Base-by-base conservation (phyloP, 2,113 vertebrate species). In the Dasyprocta punctata region DNA sequence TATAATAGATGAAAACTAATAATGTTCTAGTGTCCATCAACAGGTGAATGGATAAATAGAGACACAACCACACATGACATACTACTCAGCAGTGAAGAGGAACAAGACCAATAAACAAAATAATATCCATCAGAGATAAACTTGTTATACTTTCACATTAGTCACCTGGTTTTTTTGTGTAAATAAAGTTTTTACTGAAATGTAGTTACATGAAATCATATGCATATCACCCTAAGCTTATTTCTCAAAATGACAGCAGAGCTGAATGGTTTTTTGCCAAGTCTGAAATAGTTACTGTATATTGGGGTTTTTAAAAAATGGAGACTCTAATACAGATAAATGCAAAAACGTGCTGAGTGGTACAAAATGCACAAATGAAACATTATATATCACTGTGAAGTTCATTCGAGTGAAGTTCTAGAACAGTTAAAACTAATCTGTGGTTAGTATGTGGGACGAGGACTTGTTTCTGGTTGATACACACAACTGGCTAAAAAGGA, bases 171-270 rank as follows among this genome's bases (percentile, higher is more conserved):
- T 56, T 12, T n/a, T 71, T 56, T 84, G 73, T 93, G 41, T 92
- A 94, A 96, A 96, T 75, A 84, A 94, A 92, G 60, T 78, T 97
- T 97, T 94, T 96, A 82, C 24, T 92, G 69, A 92, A 84, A 96
- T 61, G 86, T 3, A 90, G 49, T 49, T 36, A 81, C 4, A 44
- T 1, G 28, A 28, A 24, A 38, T 81, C n/a, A 95, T 69, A 54
- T 92, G 30, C 80, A 52, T 89, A 73, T n/a, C 92, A 28, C 61
- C 63, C n/a, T 14, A 22, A 71, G 86, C 47, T 38, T 19, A 11
- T 61, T 38, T 49, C 71, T 75, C 60, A 22, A 20, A 38, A 4
- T 24, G n/a, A 56, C n/a, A 63, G 24, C 86, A 81, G 61, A 80
- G 10, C 1, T 54, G 12, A 84, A 44, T 54, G 60, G 56, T 36